These are phyloP conservation scores for Barnardius zonarius DNA, from an alignment of 2,113 vertebrate genomes.

Conservation along the genomic window DNA sequence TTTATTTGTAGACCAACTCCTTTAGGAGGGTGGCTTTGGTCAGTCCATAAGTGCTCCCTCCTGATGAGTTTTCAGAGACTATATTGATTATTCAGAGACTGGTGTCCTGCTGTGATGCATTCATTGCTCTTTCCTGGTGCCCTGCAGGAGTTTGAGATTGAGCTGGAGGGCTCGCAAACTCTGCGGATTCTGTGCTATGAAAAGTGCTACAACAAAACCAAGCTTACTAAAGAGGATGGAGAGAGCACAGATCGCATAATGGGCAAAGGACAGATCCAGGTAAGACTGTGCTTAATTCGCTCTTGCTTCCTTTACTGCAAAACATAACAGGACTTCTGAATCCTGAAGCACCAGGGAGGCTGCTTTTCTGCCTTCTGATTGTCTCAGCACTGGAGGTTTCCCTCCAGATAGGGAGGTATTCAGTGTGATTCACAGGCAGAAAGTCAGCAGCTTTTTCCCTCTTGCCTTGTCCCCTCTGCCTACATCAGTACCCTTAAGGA, in stretches of 20 bases:
- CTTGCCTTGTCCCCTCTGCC: not conserved
- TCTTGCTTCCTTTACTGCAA: not conserved
- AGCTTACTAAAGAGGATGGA: conserved; percentile 85
- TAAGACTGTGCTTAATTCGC: conserved; percentile 21
- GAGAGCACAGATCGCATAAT: conserved; percentile 86
- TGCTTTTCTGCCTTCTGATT: not conserved
- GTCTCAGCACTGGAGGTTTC: not conserved
- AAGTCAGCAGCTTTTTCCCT: not conserved
- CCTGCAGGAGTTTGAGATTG: conserved; percentile 94
- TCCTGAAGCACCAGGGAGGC: not conserved
- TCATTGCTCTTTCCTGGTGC: not conserved
- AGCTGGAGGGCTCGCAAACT: conserved; percentile 93
- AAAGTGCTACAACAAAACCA: conserved; percentile 88
- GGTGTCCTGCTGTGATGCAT: not conserved
- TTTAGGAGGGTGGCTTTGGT: not conserved
- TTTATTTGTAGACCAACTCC: not conserved
- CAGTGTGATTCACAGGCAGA: not conserved
- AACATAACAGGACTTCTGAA: not conserved
- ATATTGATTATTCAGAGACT: not conserved
- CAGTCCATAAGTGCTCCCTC: not conserved
- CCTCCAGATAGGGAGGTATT: not conserved
- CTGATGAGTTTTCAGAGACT: not conserved
- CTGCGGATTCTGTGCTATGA: conserved; percentile 91
- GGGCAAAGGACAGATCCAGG: conserved; percentile 92
- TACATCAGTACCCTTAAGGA: not conserved